Evolutionary conservation across 2,797 vertebrate genomes (phyloP), one percentile per base, ranked within the genome.

Genomic region (Periparus ater): DNA sequence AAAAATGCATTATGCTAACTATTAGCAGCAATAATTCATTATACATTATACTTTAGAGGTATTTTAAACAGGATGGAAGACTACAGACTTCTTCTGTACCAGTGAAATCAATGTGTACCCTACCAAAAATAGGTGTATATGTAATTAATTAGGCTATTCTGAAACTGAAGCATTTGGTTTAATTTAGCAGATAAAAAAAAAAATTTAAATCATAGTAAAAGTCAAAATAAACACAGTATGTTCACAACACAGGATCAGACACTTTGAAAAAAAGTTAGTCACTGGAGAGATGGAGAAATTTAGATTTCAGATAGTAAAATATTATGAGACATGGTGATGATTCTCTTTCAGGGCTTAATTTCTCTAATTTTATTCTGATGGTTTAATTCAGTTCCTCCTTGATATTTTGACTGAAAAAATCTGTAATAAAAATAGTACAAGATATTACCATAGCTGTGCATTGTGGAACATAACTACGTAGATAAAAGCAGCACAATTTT

Each of bases 51-150:
- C 42, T 76, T 93, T 47, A 87, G 87, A 89, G 12, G 15, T 87
- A 80, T 75, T 94, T 93, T 48, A 94, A 78, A 91, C 11, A 85
- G 34, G 72, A 88, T 44, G n/a, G 48, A 89, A 91, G 36, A 57
- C 63, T n/a, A 74, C 27, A 72, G 34, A 84, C 26, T 48, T 57
- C 55, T 66, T 67, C n/a, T 44, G 10, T 54, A 86, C 36, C 48
- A 82, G 40, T 38, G 26, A 77, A 85, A 89, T 42, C 21, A 68
- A 25, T 10, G 11, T 13, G 4, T 17, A 89, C 38, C 23, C 63
- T 45, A 55, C 11, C 53, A 58, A 40, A 81, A 75, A 38, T 5
- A 67, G 0, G 9, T 22, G 8, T 18, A 40, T 12, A 20, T 22
- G 54, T 63, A 58, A 87, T 54, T 63, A 88, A 82, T 73, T 53